Evolutionary conservation across 2,113 vertebrate genomes (phyloP).

Genomic region (Pterophyllum scalare): DNA sequence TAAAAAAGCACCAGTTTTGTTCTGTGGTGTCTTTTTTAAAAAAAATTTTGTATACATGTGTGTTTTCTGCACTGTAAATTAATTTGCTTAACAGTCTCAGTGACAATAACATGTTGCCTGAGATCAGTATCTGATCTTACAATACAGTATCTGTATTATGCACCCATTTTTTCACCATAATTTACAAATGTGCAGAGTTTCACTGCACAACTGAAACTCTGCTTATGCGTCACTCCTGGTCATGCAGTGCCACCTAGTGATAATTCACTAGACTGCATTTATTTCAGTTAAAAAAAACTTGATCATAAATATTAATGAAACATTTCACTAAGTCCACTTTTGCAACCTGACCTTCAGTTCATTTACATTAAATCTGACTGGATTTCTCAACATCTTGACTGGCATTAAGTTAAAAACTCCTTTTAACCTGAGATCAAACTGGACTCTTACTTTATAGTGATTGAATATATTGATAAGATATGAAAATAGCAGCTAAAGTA

Average conservation of each 20-base stretch:
- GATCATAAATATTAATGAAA: background rate
- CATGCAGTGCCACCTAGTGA: conserved; percentile 63
- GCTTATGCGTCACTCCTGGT: conserved; percentile 8
- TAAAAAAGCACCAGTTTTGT: background rate
- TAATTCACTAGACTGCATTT: background rate
- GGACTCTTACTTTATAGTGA: background rate
- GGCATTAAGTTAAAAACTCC: background rate
- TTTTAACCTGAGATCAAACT: background rate
- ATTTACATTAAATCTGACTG: background rate
- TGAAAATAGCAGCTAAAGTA: background rate
- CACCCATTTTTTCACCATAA: conserved; percentile 7
- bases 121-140: conserved; percentile 45
- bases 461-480: background rate
- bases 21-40: background rate
- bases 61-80: conserved; percentile 2
- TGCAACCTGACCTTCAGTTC: background rate
- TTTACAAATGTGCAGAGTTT: background rate
- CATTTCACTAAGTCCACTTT: background rate
- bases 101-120: conserved; percentile 6
- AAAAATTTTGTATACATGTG: background rate
- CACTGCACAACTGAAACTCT: background rate
- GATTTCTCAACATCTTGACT: background rate
- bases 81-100: conserved; percentile 14
- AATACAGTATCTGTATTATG: too few relatives aligned
- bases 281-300: too few relatives aligned